phyloP scores from a whole-genome alignment of 1,140 invertebrate species.

The Drosophila mayri region DNA sequence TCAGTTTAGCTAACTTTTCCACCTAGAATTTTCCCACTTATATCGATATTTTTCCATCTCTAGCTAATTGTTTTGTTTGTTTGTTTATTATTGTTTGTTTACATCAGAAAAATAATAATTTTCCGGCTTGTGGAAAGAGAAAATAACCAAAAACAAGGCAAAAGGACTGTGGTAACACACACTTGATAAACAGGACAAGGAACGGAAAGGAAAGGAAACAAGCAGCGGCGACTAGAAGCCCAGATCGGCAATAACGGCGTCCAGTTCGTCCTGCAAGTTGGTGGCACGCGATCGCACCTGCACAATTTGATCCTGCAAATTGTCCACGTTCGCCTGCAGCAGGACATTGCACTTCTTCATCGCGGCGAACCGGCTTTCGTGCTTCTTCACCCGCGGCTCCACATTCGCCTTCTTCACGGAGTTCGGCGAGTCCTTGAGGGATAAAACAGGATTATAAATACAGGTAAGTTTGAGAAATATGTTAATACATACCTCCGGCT shows the following conservation, averaged over 20 bases:
- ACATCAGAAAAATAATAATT: constrained; percentile 37
- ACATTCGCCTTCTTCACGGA: constrained; percentile 89
- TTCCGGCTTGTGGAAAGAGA: constrained; percentile 47
- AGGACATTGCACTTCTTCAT: constrained; percentile 94
- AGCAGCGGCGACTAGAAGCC: constrained; percentile 63
- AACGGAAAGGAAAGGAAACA: constrained; percentile 57
- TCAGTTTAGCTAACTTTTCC: background rate
- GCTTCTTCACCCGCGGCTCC: constrained; percentile 88
- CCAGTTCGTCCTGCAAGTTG: constrained; percentile 92
- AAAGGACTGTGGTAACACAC: constrained; percentile 24
- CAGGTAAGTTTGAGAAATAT: constrained; percentile 63
- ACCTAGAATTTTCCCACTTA: background rate
- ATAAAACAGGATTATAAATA: background rate
- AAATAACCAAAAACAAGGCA: too few species aligned
- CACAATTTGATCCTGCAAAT: constrained; percentile 92
- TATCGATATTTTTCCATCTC: constrained; percentile 1
- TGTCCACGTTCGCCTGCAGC: constrained; percentile 93
- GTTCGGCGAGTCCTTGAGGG: constrained; percentile 86
- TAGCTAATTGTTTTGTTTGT: constrained; percentile 22
- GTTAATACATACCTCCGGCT: constrained; percentile 86
- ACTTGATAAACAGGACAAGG: constrained; percentile 62
- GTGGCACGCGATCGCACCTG: constrained; percentile 92
- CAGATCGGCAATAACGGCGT: constrained; percentile 87
- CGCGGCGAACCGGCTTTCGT: constrained; percentile 91
- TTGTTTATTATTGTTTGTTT: constrained; percentile 41